Evolutionary conservation across 2,888 invertebrate genomes (phyloP), one percentile per base, ranked within the genome.

Genomic region (Agrotis clavis): DNA sequence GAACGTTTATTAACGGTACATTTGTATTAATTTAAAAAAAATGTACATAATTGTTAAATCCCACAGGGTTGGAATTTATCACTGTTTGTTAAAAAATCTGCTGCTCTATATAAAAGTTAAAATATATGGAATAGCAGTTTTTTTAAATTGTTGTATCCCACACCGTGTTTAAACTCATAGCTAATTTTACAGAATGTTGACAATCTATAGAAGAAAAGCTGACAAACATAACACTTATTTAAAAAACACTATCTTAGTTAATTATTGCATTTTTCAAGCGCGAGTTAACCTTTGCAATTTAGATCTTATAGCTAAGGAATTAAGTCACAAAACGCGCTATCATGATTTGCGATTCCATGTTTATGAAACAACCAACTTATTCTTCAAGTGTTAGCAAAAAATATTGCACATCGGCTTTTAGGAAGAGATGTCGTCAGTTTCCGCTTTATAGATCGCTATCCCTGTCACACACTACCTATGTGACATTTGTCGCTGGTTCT

Each of bases 141-240:
- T 57, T 56, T 35, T 30, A 18, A 1, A 0, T 11, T 57, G 13
- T 35, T 57, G 56, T 57, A n/a, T 13, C 30, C 5, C 16, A n/a
- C 11, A 18, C 56, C 35, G 4, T 30, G 1, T n/a, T 30, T 56
- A 56, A 11, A 1, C 57, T 35, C 16, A 13, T n/a, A 47, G 35
- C 4, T 1, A n/a, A n/a, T 48, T 62, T 41, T 18, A 54, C 16
- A 13, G 13, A n/a, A 41, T 45, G n/a, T 45, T 45, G 18, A 25
- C 25, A 21, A 48, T 45, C 47, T 21, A 25, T 51, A 48, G 7
- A 60, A 41, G 13, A 25, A 60, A 54, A 50, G 3, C 41, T 62
- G 61, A 61, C 4, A 45, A n/a, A 71, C 1, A 30, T 9, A 53
- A 53, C n/a, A 41, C 35, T 41, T 73, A 72, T 74, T 72, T 56